Evolutionary conservation across 2,888 invertebrate species (phyloP).

Genomic region (Alloplasta piceator): DNA sequence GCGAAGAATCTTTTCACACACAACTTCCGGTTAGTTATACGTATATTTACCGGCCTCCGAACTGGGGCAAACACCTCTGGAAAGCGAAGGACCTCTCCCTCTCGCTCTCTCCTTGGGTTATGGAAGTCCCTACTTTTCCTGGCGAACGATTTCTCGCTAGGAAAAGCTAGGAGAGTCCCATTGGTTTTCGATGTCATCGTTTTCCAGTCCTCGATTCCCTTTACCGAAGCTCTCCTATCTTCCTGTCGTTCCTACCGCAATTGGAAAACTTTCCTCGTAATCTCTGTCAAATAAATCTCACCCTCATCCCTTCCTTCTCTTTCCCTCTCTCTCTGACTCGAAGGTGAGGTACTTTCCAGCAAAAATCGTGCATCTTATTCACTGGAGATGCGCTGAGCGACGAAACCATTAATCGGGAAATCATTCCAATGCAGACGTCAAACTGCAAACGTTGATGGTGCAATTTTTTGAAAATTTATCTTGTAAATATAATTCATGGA

Average conservation of each 20-base stretch:
- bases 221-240: slow-evolving; percentile 5
- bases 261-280: slow-evolving; percentile 79
- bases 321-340: slow-evolving; percentile 40
- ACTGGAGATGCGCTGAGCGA: background rate
- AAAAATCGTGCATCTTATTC: slow-evolving; percentile 46
- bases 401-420: slow-evolving; percentile 48
- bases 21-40: background rate
- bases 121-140: slow-evolving; percentile 23
- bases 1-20: slow-evolving; percentile 48
- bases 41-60: slow-evolving; percentile 54
- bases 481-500: background rate
- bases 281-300: slow-evolving; percentile 77
- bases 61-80: background rate
- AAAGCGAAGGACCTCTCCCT: too few species aligned
- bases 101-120: slow-evolving; percentile 19
- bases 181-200: slow-evolving; percentile 77
- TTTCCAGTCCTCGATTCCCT: slow-evolving; percentile 46
- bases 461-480: background rate
- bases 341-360: background rate
- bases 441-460: slow-evolving; percentile 4
- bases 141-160: slow-evolving; percentile 11
- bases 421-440: slow-evolving; percentile 36
- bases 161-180: slow-evolving; percentile 59
- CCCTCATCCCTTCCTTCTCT: slow-evolving; percentile 48
- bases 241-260: slow-evolving; percentile 67